These are phyloP conservation scores for Amphiprion clarkii DNA, from an alignment of 2,797 vertebrate species.

Conservation along the genomic window DNA sequence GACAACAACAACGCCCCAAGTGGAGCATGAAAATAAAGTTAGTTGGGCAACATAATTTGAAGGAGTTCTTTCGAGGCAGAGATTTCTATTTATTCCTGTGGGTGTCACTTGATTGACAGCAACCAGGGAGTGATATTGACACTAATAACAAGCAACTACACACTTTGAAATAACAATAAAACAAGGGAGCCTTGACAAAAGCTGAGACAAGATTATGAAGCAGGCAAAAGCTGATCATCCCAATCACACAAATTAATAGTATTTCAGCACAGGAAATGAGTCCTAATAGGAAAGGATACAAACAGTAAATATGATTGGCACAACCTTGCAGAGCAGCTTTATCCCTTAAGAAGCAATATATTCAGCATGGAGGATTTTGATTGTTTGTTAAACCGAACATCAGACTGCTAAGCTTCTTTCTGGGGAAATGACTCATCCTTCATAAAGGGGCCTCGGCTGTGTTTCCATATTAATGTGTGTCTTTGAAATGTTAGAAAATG, in stretches of 20 bases:
- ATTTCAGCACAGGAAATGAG: neutral
- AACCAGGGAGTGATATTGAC: slow-evolving; percentile 2
- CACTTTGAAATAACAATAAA: neutral
- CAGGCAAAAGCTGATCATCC: neutral
- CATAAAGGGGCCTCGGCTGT: neutral
- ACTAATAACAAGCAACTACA: slow-evolving; percentile 1
- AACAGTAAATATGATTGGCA: neutral
- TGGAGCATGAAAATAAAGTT: neutral
- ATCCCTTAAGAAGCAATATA: neutral
- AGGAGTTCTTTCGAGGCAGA: neutral
- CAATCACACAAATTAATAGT: neutral
- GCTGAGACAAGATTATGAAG: neutral
- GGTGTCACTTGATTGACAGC: slow-evolving; percentile 29
- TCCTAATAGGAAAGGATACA: neutral
- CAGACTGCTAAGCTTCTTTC: neutral
- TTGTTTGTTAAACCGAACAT: neutral
- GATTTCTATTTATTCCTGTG: slow-evolving; percentile 24
- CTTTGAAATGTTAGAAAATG: neutral
- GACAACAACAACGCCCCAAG: neutral
- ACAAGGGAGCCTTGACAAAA: too few relatives aligned
- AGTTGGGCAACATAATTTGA: neutral
- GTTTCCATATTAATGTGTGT: neutral
- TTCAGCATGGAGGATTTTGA: neutral
- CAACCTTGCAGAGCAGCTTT: neutral
- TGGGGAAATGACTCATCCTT: neutral